Evolutionary conservation across 2,113 vertebrate genomes (phyloP).

Genomic region (Ptychochromis oligacanthus): DNA sequence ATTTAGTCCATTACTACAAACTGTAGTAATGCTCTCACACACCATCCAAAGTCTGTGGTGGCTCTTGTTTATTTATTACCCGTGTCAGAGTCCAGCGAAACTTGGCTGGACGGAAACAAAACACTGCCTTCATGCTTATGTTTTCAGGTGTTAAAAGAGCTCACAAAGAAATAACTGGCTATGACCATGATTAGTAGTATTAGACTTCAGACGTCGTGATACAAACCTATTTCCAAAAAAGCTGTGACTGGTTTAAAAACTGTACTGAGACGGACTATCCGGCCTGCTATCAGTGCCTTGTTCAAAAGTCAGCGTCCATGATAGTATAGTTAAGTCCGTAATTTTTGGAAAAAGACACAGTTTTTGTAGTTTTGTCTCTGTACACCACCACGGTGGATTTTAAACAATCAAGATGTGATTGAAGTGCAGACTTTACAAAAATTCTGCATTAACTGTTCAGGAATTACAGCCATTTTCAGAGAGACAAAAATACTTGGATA

Average conservation of each 20-base stretch:
- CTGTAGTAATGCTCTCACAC: not conserved
- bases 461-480: not conserved
- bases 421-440: not conserved
- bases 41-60: not conserved
- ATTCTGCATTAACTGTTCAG: not conserved
- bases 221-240: not conserved
- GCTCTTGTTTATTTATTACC: constrained; percentile 1
- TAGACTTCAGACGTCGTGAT: not conserved
- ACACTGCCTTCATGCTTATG: not conserved
- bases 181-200: not conserved
- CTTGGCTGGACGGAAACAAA: not conserved
- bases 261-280: not conserved
- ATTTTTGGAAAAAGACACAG: not conserved
- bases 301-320: not conserved
- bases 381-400: not conserved
- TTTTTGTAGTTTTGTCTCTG: not conserved
- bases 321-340: not conserved
- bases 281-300: not conserved
- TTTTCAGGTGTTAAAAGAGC: not conserved
- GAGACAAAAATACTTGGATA: too few species aligned
- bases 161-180: not conserved
- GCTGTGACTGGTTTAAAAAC: not conserved
- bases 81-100: not conserved
- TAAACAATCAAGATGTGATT: not conserved
- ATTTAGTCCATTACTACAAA: not conserved